Evolutionary conservation across 2,888 invertebrate species (phyloP).

Genomic region (Ennomos quercinarius): DNA sequence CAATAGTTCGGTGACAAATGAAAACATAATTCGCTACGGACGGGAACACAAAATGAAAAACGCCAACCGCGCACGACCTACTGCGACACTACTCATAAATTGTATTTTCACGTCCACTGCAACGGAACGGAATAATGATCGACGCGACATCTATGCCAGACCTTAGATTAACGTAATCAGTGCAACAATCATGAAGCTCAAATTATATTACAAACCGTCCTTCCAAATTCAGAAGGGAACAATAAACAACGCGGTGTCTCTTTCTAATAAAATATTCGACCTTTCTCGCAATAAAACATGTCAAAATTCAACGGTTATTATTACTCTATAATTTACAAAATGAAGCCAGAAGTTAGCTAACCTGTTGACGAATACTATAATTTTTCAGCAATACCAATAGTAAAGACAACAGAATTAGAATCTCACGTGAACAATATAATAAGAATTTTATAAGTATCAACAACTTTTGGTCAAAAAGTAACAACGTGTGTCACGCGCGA

Average conservation of each 20-base stretch:
- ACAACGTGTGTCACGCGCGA: slow-evolving; percentile 38
- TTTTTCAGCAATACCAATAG: slow-evolving; percentile 48
- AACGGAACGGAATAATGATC: slow-evolving; percentile 19
- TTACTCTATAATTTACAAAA: slow-evolving; percentile 31
- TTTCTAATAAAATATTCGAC: slow-evolving; percentile 31
- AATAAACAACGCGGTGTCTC: slow-evolving; percentile 10
- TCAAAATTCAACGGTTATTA: slow-evolving; percentile 36
- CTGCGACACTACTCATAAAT: slow-evolving; percentile 37
- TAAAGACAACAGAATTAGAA: slow-evolving; percentile 52
- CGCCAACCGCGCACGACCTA: slow-evolving; percentile 64
- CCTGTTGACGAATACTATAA: slow-evolving; percentile 56
- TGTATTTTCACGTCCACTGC: slow-evolving; percentile 41
- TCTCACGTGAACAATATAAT: slow-evolving; percentile 34
- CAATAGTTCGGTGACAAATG: slow-evolving; percentile 53
- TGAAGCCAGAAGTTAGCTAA: slow-evolving; percentile 34
- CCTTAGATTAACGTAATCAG: slow-evolving; percentile 34
- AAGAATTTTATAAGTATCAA: slow-evolving; percentile 34
- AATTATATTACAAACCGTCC: slow-evolving; percentile 19
- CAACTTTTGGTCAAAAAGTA: slow-evolving; percentile 36
- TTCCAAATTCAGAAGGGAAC: slow-evolving; percentile 25
- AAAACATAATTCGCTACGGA: slow-evolving; percentile 76
- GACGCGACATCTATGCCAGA: slow-evolving; percentile 34
- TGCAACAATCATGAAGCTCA: slow-evolving; percentile 34
- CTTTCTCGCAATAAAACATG: slow-evolving; percentile 33
- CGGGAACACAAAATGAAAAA: slow-evolving; percentile 77